Percentiles rank a stretch among this genome's conserved stretches.
phyloP scores from a whole-genome alignment of 1,140 invertebrate genomes.

The Tetramorium parvispinum region DNA sequence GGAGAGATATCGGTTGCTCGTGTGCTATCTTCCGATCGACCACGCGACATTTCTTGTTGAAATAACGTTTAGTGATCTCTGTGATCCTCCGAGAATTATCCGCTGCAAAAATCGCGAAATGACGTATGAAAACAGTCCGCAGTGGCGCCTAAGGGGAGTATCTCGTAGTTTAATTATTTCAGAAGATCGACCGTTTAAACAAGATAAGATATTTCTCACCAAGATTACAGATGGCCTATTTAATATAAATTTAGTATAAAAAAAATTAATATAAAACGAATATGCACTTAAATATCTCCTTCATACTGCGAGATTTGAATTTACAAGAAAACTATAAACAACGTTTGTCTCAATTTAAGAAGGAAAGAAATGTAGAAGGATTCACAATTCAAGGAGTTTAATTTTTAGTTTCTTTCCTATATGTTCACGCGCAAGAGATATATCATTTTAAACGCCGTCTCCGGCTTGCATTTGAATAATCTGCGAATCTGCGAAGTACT shows the following conservation, averaged over 20 bases:
- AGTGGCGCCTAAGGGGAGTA: not conserved
- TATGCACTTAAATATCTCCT: not conserved
- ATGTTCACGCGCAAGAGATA: not conserved
- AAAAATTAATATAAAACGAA: not conserved
- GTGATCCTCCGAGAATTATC: not conserved
- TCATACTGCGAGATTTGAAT: not conserved
- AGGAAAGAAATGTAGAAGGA: not conserved
- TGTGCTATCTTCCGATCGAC: constrained; percentile 24
- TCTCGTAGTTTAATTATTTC: not conserved
- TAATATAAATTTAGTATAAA: not conserved
- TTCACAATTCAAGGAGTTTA: not conserved
- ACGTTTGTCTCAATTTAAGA: not conserved
- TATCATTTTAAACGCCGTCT: not conserved
- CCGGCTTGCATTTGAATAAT: not conserved
- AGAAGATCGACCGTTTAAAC: not conserved
- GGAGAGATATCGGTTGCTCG: not conserved
- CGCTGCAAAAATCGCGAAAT: not conserved
- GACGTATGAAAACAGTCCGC: not conserved
- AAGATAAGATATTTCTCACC: not conserved
- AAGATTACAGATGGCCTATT: not conserved
- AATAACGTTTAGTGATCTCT: constrained; percentile 19
- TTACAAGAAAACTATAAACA: not conserved
- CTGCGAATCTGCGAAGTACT: not conserved
- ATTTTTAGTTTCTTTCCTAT: not conserved
- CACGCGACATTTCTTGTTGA: not conserved